Base-by-base conservation (phyloP, 2,888 invertebrate species). In the Eupithecia tripunctaria region DNA sequence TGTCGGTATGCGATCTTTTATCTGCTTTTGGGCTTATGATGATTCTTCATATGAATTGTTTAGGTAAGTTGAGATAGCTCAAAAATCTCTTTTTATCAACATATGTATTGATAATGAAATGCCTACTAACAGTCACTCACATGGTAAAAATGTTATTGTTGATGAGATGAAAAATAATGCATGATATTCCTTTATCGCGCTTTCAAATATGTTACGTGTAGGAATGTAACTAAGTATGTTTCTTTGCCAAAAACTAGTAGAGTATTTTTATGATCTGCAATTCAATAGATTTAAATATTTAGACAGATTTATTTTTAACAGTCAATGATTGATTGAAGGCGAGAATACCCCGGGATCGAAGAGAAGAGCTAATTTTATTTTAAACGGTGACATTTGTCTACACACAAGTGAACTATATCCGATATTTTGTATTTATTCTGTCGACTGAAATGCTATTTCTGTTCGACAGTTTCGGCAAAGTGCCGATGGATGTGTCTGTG, bases 401-500 rank as follows among this genome's bases (percentile, higher is more conserved):
- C 87, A 85, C 83, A 80, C 83, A 82, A 84, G 84, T 82, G 78
- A 83, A 86, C 85, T 86, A 88, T 90, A 86, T 89, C 87, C 85
- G 87, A 88, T 87, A 80, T 85, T 86, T 87, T 87, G 88, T 83
- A 71, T 85, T 84, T 86, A 85, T 86, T 85, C 82, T 84, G 78
- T 82, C 76, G 81, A 79, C 77, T 78, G 76, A 78, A 76, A 78
- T 79, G 83, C 83, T 90, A 91, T 91, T 92, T 91, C 83, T 69
- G 88, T 86, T 80, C 81, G 81, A 82, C 77, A 79, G 81, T 85
- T 84, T 86, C 82, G 82, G 79, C 70, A 79, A 84, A 75, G 84
- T 87, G 92, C 74, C 82, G 91, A 92, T 87, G 73, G 92, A 92
- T 78, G 82, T 77, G 85, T 82, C 83, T 84, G 84, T 85, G 86